A percentile compares a stretch with the other conserved stretches of the same genome.
These are phyloP conservation scores for Buphagus erythrorhynchus DNA, from an alignment of 2,797 vertebrate genomes.

Conservation along the genomic window DNA sequence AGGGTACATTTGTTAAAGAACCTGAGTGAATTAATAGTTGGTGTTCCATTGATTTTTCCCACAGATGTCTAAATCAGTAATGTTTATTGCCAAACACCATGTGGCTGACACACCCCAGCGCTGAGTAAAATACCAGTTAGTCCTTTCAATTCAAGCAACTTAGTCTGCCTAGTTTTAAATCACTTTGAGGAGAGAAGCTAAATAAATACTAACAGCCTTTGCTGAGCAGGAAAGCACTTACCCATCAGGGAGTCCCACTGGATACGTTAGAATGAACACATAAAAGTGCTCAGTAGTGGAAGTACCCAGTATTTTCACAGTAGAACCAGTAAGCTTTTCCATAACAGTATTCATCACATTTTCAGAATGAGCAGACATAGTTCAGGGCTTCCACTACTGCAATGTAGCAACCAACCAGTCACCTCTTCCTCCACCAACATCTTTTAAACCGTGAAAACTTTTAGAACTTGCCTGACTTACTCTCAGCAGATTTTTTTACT, in stretches of 20 bases:
- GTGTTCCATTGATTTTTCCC: conserved; percentile 19
- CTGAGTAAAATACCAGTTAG: not conserved
- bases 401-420: not conserved
- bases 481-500: not conserved
- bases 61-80: conserved; percentile 4
- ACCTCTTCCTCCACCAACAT: not conserved
- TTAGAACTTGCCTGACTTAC: not conserved
- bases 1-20: not conserved
- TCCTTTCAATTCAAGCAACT: not conserved
- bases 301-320: not conserved
- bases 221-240: not conserved
- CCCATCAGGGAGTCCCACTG: not conserved
- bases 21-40: not conserved
- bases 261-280: not conserved
- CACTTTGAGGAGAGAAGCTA: not conserved
- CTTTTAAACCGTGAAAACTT: not conserved
- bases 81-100: not conserved
- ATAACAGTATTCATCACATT: not conserved
- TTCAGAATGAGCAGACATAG: not conserved
- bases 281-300: not conserved
- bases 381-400: not conserved
- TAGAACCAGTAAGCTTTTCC: not conserved
- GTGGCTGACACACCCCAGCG: not conserved
- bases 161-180: not conserved
- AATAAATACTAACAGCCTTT: not conserved